Conservation (phyloP, 2,888 invertebrate genomes). For the Drosophila acutilabella region DNA sequence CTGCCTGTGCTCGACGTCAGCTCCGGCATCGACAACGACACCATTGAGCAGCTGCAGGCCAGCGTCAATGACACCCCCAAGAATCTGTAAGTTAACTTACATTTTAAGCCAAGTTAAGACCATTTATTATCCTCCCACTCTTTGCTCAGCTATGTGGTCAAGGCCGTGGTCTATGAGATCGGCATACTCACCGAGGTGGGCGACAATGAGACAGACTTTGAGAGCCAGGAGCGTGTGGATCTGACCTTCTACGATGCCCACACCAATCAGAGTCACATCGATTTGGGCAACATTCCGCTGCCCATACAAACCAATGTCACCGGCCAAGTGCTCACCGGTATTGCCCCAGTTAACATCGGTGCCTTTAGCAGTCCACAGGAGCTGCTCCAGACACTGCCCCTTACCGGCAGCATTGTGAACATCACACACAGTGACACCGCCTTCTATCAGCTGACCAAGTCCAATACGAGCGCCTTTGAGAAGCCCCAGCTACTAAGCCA, state of each 20-base stretch:
- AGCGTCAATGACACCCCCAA: slow-evolving; percentile 81
- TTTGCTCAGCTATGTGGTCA: slow-evolving; percentile 86
- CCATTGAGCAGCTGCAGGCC: slow-evolving; percentile 76
- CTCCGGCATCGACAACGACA: slow-evolving; percentile 79
- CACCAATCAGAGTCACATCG: slow-evolving; percentile 85
- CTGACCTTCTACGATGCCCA: slow-evolving; percentile 86
- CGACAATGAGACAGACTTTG: slow-evolving; percentile 85
- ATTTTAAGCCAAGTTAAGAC: too few species aligned
- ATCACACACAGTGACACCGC: slow-evolving; percentile 85
- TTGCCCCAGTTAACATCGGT: slow-evolving; percentile 86
- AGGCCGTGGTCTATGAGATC: slow-evolving; percentile 87
- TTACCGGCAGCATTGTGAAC: slow-evolving; percentile 85
- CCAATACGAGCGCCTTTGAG: slow-evolving; percentile 76
- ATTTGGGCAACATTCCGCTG: slow-evolving; percentile 86
- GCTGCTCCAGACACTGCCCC: slow-evolving; percentile 81
- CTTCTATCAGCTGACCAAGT: slow-evolving; percentile 82
- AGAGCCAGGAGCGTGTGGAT: slow-evolving; percentile 86
- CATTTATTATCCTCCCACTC: too few species aligned
- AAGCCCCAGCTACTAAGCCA: slow-evolving; percentile 74
- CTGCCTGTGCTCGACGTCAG: slow-evolving; percentile 77
- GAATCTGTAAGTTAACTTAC: slow-evolving; percentile 80
- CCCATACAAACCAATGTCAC: slow-evolving; percentile 87
- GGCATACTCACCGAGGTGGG: slow-evolving; percentile 87
- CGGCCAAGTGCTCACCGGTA: slow-evolving; percentile 86
- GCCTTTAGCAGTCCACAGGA: slow-evolving; percentile 84